Conservation (phyloP, 2,113 vertebrate species). For the Salvelinus alpinus region DNA sequence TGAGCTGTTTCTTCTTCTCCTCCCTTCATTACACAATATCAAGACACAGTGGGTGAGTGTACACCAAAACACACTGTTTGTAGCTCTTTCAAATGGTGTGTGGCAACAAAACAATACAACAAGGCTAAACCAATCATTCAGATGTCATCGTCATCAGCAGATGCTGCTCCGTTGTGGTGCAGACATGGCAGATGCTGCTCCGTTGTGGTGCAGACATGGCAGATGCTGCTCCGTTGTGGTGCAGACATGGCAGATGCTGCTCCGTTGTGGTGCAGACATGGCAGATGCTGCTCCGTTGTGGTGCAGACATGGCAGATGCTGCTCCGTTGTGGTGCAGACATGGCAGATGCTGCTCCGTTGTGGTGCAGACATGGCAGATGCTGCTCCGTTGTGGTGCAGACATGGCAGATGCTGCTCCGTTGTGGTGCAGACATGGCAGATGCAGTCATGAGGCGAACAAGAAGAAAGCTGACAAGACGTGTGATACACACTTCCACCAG, state of each 20-base stretch:
- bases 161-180: no score
- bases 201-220: no score
- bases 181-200: no score
- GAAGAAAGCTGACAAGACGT: constrained; percentile 77
- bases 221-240: constrained; percentile 36
- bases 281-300: no score
- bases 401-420: constrained; percentile 22
- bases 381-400: no score
- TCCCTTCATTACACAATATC: no score
- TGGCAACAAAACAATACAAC: constrained; percentile 8
- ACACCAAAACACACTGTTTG: constrained; percentile 26
- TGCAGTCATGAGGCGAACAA: constrained; percentile 74
- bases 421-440: constrained; percentile 56
- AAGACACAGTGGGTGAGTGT: constrained; percentile 3
- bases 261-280: no score
- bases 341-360: constrained; percentile 37
- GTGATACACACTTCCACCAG: constrained; percentile 76
- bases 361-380: no score
- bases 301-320: neutral
- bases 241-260: constrained; percentile 59
- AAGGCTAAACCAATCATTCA: constrained; percentile 18
- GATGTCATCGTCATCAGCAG: constrained; percentile 3
- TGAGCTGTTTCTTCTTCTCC: no score
- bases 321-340: constrained; percentile 56
- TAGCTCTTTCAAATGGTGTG: constrained; percentile 31